A percentile compares a stretch with the other conserved stretches of the same genome.
These are phyloP conservation scores for Condylostylus longicornis DNA, from an alignment of 1,140 invertebrate species.

Conservation along the genomic window DNA sequence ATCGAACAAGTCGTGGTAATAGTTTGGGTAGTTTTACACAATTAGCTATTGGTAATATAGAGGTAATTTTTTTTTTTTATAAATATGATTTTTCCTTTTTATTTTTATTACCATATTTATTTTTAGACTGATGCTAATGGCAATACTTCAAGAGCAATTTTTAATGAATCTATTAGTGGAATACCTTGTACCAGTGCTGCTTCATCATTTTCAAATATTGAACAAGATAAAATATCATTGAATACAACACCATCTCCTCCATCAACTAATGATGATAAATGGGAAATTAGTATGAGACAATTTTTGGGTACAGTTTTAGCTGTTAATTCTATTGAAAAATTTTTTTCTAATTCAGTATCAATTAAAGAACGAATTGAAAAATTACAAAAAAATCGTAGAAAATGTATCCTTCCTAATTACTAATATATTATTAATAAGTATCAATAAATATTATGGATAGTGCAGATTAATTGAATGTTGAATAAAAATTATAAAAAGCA, in stretches of 20 bases:
- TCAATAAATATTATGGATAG: too few species aligned
- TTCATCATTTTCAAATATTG: slow-evolving; percentile 1
- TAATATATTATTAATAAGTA: too few species aligned
- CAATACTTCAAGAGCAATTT: slow-evolving; percentile 27
- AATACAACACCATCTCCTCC: slow-evolving; percentile 8
- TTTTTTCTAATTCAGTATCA: slow-evolving; percentile 18
- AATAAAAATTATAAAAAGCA: too few species aligned
- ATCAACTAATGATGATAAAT: slow-evolving; percentile 19
- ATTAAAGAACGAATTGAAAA: slow-evolving; percentile 26
- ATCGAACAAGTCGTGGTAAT: slow-evolving; percentile 19
- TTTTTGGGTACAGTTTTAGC: slow-evolving; percentile 26
- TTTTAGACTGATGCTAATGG: slow-evolving; percentile 28
- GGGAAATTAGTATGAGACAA: slow-evolving; percentile 29
- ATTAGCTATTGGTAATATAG: slow-evolving; percentile 21
- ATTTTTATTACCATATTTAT: background rate
- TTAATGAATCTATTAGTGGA: slow-evolving; percentile 26
- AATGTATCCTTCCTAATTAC: slow-evolving; percentile 23
- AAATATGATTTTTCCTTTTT: background rate
- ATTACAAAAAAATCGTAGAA: slow-evolving; percentile 28
- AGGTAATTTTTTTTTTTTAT: slow-evolving; percentile 12
- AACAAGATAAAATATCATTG: background rate
- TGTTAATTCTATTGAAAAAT: slow-evolving; percentile 20
- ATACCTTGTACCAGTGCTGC: slow-evolving; percentile 11
- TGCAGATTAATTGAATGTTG: too few species aligned
- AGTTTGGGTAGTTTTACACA: slow-evolving; percentile 30